A percentile compares a stretch with the other conserved stretches of the same genome.
Conservation (phyloP, 2,797 vertebrate species). For the Dipus sagitta region DNA sequence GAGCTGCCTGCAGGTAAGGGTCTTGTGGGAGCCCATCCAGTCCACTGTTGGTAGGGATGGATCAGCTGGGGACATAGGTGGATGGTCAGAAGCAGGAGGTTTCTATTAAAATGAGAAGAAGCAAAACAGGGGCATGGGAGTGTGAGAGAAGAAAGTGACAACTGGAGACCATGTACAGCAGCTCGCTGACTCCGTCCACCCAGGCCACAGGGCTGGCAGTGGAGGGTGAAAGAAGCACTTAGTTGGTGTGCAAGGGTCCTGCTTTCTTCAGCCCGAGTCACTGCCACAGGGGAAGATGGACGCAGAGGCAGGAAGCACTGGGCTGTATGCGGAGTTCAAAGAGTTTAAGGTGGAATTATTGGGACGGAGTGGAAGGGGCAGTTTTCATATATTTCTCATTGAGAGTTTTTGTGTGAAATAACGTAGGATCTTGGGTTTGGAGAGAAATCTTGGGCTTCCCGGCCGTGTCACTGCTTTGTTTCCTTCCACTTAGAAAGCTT, state of each 20-base stretch:
- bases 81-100: not conserved
- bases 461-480: not conserved
- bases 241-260: too few species aligned
- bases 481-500: not conserved
- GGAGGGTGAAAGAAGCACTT: not conserved
- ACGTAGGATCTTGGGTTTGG: not conserved
- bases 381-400: not conserved
- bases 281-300: not conserved
- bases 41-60: not conserved
- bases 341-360: not conserved
- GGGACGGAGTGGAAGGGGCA: too few species aligned
- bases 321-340: not conserved
- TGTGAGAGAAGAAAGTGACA: not conserved
- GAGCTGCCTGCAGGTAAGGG: conserved; percentile 75
- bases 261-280: not conserved
- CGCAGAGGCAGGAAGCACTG: not conserved
- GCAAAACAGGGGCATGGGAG: too few species aligned
- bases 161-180: not conserved
- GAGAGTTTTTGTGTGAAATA: not conserved
- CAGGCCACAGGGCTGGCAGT: not conserved
- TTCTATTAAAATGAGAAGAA: not conserved
- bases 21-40: not conserved
- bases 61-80: too few species aligned
- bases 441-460: not conserved
- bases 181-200: not conserved